Evolutionary conservation across 2,888 invertebrate species (phyloP).

Genomic region (Peribatodes rhomboidaria): DNA sequence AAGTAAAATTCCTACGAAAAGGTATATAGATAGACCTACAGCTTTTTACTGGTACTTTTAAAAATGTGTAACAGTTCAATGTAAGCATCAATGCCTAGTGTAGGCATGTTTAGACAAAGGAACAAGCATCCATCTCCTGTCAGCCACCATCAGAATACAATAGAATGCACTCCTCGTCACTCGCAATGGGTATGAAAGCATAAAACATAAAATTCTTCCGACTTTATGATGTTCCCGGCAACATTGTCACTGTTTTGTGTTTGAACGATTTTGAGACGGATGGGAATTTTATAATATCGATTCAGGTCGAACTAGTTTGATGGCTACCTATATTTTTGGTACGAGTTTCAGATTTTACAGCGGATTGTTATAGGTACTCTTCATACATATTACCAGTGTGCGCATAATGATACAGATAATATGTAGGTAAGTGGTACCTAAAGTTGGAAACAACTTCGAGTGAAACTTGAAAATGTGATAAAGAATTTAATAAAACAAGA

Average conservation of each 20-base stretch:
- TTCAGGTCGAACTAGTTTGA: constrained; percentile 3
- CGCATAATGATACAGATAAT: neutral
- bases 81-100: neutral
- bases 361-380: neutral
- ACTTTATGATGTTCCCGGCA: constrained; percentile 58
- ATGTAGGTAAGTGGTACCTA: neutral
- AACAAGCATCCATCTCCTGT: constrained; percentile 68
- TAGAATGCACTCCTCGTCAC: constrained; percentile 68
- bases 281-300: constrained; percentile 18
- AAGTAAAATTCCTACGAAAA: too few relatives aligned
- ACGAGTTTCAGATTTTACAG: neutral
- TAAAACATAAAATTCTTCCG: constrained; percentile 60
- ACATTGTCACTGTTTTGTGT: constrained; percentile 48
- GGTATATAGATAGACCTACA: too few relatives aligned
- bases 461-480: neutral
- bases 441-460: neutral
- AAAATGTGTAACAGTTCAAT: neutral
- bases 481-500: neutral
- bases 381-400: neutral
- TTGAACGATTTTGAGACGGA: constrained; percentile 30
- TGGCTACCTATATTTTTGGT: constrained; percentile 1
- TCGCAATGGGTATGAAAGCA: constrained; percentile 60
- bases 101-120: constrained; percentile 54
- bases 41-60: too few relatives aligned
- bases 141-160: constrained; percentile 72